A percentile compares a stretch with the other conserved stretches of the same genome.
phyloP scores from a whole-genome alignment of 2,113 vertebrate genomes.

The Muscicapa adusta region DNA sequence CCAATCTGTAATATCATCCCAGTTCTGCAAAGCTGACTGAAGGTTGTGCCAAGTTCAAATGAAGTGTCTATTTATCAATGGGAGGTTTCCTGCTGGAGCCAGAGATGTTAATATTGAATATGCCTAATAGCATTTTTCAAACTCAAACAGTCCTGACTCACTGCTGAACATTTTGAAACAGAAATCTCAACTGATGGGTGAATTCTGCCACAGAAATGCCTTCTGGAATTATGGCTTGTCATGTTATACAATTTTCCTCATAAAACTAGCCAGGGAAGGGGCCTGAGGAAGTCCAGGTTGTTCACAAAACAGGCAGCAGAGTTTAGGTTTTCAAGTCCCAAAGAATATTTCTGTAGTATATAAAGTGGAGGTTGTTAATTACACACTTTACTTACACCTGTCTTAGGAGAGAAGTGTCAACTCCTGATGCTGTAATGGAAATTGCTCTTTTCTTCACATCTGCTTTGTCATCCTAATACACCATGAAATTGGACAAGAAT shows the following conservation, averaged over 20 bases:
- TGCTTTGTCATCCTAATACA: background rate
- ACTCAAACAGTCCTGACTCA: constrained; percentile 3
- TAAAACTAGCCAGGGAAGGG: background rate
- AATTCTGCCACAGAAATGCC: background rate
- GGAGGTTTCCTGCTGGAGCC: constrained; percentile 32
- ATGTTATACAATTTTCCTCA: background rate
- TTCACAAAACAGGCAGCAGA: background rate
- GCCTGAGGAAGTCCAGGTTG: background rate
- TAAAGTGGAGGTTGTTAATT: background rate
- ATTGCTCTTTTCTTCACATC: background rate
- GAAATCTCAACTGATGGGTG: background rate
- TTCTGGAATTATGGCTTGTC: background rate
- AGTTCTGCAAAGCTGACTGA: constrained; percentile 44
- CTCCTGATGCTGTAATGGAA: background rate
- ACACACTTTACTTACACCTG: background rate
- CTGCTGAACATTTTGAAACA: constrained; percentile 24
- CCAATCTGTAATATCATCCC: background rate
- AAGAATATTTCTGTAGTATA: background rate
- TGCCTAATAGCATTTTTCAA: constrained; percentile 35
- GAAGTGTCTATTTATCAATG: constrained; percentile 52
- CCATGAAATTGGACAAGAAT: constrained; percentile 3
- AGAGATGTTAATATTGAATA: constrained; percentile 50
- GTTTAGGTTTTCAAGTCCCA: background rate
- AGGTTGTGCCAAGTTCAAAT: constrained; percentile 61
- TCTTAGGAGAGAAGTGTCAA: background rate